Evolutionary conservation across 2,797 vertebrate species (phyloP).

Genomic region (Taeniopygia guttata): DNA sequence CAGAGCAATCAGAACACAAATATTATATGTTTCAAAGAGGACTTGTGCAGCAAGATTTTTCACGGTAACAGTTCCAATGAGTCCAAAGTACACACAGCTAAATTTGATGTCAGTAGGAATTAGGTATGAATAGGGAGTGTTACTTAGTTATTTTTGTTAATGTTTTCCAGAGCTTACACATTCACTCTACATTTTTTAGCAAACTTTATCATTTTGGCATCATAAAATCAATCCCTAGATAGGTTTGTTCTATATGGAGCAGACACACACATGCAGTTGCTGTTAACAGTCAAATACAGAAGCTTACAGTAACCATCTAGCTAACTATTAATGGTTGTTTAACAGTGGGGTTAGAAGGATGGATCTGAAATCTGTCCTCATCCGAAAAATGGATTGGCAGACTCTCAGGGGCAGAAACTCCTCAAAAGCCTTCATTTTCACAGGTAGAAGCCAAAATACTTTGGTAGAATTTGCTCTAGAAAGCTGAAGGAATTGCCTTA

Average conservation of each 20-base stretch:
- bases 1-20: background rate
- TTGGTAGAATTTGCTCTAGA: background rate
- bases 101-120: constrained; percentile 61
- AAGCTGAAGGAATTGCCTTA: background rate
- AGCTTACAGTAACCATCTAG: constrained; percentile 17
- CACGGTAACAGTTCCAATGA: background rate
- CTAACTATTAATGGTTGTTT: constrained; percentile 44
- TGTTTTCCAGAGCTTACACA: constrained; percentile 65
- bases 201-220: constrained; percentile 61
- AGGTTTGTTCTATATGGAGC: constrained; percentile 38
- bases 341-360: background rate
- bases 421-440: background rate
- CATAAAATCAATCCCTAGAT: constrained; percentile 52
- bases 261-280: background rate
- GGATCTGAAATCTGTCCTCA: constrained; percentile 1
- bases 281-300: constrained; percentile 40
- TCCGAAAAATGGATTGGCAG: background rate
- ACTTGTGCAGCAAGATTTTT: constrained; percentile 19
- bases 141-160: constrained; percentile 64
- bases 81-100: constrained; percentile 63
- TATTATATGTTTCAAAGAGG: background rate
- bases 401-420: background rate
- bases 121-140: constrained; percentile 55
- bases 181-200: constrained; percentile 53
- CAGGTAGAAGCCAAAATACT: background rate